Percentiles rank a stretch among this genome's conserved stretches.
Evolutionary conservation across 2,888 invertebrate species (phyloP).

Genomic region (Torymus tubicola): DNA sequence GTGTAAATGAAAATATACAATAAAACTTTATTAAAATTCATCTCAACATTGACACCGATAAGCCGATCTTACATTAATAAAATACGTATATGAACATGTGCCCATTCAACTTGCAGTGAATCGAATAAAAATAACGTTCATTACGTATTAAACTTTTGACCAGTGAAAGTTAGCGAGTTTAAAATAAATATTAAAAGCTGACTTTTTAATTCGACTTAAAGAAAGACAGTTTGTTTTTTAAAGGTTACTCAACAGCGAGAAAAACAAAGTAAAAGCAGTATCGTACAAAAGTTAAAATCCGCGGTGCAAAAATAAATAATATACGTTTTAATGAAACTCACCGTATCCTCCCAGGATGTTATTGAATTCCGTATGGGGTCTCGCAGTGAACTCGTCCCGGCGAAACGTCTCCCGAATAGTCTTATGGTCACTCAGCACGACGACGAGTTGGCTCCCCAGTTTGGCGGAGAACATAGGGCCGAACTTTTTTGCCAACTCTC

Average conservation of each 20-base stretch:
- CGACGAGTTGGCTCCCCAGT: slow-evolving; percentile 88
- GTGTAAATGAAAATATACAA: too few species aligned
- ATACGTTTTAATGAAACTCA: slow-evolving; percentile 78
- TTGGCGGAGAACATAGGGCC: slow-evolving; percentile 89
- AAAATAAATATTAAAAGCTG: slow-evolving; percentile 7
- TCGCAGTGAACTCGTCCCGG: slow-evolving; percentile 90
- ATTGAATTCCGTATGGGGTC: slow-evolving; percentile 91
- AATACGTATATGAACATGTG: slow-evolving; percentile 19
- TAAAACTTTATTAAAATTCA: too few species aligned
- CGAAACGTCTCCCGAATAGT: slow-evolving; percentile 91
- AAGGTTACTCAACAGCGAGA: slow-evolving; percentile 1
- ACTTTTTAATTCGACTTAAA: slow-evolving; percentile 24
- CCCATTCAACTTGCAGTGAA: slow-evolving; percentile 8
- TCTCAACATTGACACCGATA: too few species aligned
- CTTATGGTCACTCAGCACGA: slow-evolving; percentile 91
- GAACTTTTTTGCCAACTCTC: slow-evolving; percentile 86
- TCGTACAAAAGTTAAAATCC: slow-evolving; percentile 61
- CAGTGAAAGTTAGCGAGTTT: slow-evolving; percentile 48
- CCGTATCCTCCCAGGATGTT: slow-evolving; percentile 92
- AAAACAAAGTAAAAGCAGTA: slow-evolving; percentile 3
- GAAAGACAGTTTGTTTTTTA: neutral
- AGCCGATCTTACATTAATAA: too few species aligned
- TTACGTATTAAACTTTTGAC: slow-evolving; percentile 35
- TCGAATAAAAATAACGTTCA: slow-evolving; percentile 21
- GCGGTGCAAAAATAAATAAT: neutral